These are phyloP conservation scores for Xyrauchen texanus DNA, from an alignment of 2,113 vertebrate genomes.

Conservation along the genomic window DNA sequence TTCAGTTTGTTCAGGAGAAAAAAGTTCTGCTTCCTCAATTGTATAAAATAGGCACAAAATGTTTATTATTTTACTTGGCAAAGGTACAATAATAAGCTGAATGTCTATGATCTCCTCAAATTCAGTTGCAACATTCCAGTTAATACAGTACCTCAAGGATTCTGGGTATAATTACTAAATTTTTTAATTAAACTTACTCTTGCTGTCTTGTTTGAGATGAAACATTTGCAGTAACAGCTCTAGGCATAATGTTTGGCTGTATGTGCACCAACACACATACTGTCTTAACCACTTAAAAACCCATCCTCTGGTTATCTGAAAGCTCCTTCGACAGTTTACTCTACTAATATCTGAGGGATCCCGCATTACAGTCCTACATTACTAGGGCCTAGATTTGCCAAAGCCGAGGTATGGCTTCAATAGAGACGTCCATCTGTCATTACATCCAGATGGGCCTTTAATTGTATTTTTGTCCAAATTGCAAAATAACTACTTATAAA, in stretches of 20 bases:
- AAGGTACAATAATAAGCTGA: background rate
- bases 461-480: conserved; percentile 98
- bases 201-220: background rate
- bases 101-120: background rate
- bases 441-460: conserved; percentile 97
- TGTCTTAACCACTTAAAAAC: conserved; percentile 29
- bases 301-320: conserved; percentile 42
- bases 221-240: background rate
- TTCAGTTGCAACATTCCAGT: background rate
- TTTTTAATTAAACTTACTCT: background rate
- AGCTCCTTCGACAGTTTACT: conserved; percentile 51
- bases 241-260: background rate
- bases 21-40: too few species aligned
- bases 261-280: conserved; percentile 41
- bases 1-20: too few species aligned
- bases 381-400: conserved; percentile 77
- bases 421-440: conserved; percentile 90
- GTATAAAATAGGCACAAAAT: too few species aligned
- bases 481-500: conserved; percentile 99
- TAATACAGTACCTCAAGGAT: background rate
- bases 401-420: conserved; percentile 88
- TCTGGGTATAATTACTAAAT: background rate
- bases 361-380: conserved; percentile 72
- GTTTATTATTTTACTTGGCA: too few species aligned
- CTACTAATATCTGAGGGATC: conserved; percentile 64